Base-by-base conservation (phyloP, 1,140 invertebrate species). In the Tetramorium alpestre region DNA sequence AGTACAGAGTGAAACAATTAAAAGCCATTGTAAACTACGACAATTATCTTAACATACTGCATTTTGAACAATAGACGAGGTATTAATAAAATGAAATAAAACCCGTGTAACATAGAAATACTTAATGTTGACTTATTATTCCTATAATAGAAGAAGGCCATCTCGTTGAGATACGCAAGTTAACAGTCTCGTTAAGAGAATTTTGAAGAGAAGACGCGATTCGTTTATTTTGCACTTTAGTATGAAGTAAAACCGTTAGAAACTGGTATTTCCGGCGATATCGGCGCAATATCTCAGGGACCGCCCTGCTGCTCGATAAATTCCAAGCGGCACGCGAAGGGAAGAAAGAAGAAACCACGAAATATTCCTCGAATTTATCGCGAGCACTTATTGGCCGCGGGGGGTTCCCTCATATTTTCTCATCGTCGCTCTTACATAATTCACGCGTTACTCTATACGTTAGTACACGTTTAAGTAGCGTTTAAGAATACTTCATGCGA, bases 331-430 rank as follows among this genome's bases (percentile, higher is more conserved):
- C 73, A 44, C n/a, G 38, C 54, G n/a, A 44, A n/a, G 22, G 22
- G 11, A 60, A 44, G 73, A 76, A 76, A 76, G 73, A 58, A 58
- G 54, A 76, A 60, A 76, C 73, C 73, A 38, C 73, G 54, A 76
- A 76, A 60, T 76, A 76, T 76, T 76, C 38, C 22, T 41, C 73
- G n/a, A 76, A 60, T 76, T 76, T 76, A 76, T 76, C 75, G 25
- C 73, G 56, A 47, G n/a, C 73, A 47, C 56, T 75, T 76, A 76
- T 76, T 76, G 58, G n/a, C 22, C 22, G 75, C 41, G 41, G 51
- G 22, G 33, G 33, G 3, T 49, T 33, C n/a, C n/a, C 56, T 25
- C n/a, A 8, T 38, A 38, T 51, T 75, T 85, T 22, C 58, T 62
- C 69, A 75, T 62, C 47, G 44, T 33, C 56, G 54, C 60, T 84